Base-by-base conservation (phyloP, 2,113 vertebrate genomes). In the Lota lota region DNA sequence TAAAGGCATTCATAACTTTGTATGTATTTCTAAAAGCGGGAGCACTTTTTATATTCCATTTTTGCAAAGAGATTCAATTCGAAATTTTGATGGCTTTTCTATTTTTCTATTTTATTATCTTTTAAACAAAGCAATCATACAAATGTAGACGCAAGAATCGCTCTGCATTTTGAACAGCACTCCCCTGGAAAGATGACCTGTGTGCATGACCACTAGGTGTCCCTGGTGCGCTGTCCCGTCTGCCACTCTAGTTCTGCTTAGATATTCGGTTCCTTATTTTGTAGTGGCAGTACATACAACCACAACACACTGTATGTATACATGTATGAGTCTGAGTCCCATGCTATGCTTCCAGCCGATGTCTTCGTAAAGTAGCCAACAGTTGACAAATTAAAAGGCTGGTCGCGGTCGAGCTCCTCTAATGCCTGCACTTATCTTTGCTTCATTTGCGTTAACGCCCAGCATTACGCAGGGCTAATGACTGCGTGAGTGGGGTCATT, bases 381-480 rank as follows among this genome's bases (percentile, higher is more conserved):
- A 83, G 20, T 22, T 68, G 63, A 73, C 66, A 59, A 79, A 79
- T 86, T 73, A 70, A 82, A 87, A 87, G 84, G 77, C 85, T 86
- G 75, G 78, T 62, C 77, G 57, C 77, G 82, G 88, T 86, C 84
- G 81, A 83, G 83, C 84, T 77, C 75, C 83, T 84, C 84, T 92
- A 90, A 90, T 90, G 88, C 85, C 85, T 88, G 88, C 88, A 85
- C 85, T 90, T 88, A 87, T 86, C 89, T 84, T 87, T 73, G 86
- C 83, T 90, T 89, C 87, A 91, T 90, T 90, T 90, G 87, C 87
- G 84, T 89, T 91, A 89, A 89, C 86, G 87, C 85, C 85, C 77
- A 72, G 83, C 83, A 87, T 84, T 88, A 85, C 88, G 81, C 85
- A 63, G 67, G 83, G 83, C 83, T 88, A 88, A 88, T 87, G 86